Conservation (phyloP, 2,113 vertebrate genomes). For the Entosphenus tridentatus region DNA sequence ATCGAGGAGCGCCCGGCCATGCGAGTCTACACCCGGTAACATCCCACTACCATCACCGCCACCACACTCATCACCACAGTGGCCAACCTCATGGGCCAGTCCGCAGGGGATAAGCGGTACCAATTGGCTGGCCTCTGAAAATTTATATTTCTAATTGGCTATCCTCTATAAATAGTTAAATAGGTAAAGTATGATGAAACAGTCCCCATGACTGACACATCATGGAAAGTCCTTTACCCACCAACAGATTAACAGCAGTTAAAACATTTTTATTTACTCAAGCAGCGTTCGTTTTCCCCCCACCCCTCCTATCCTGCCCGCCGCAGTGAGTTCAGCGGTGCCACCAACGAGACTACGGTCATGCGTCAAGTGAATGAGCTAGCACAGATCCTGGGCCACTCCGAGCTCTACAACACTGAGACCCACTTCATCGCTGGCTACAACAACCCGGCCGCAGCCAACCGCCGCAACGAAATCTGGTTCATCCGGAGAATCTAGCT, state of each 20-base stretch:
- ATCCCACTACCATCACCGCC: not conserved
- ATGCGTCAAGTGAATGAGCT: slow-evolving; percentile 30
- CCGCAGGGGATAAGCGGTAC: too few species aligned
- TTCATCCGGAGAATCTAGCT: slow-evolving; percentile 26
- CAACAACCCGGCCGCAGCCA: slow-evolving; percentile 44
- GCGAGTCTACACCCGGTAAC: slow-evolving; percentile 39
- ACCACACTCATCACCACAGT: not conserved
- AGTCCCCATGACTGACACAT: not conserved
- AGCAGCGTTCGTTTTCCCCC: too few species aligned
- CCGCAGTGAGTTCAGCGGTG: slow-evolving; percentile 35
- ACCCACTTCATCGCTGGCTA: slow-evolving; percentile 54
- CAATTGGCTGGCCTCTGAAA: too few species aligned
- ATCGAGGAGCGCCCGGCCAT: slow-evolving; percentile 47
- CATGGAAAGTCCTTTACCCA: too few species aligned
- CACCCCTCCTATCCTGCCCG: not conserved
- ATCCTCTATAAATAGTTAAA: rapidly evolving
- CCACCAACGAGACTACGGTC: slow-evolving; percentile 45
- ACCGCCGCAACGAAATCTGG: slow-evolving; percentile 56
- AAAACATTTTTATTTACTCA: too few species aligned
- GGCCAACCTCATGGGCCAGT: not conserved
- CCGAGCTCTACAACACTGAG: slow-evolving; percentile 22
- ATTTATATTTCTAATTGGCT: rapidly evolving
- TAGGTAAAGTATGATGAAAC: rapidly evolving
- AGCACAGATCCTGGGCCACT: slow-evolving; percentile 33
- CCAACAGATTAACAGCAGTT: too few species aligned